A percentile compares a stretch with the other conserved stretches of the same genome.
These are phyloP conservation scores for Andrena marginata DNA, from an alignment of 2,888 invertebrate genomes.

Conservation along the genomic window DNA sequence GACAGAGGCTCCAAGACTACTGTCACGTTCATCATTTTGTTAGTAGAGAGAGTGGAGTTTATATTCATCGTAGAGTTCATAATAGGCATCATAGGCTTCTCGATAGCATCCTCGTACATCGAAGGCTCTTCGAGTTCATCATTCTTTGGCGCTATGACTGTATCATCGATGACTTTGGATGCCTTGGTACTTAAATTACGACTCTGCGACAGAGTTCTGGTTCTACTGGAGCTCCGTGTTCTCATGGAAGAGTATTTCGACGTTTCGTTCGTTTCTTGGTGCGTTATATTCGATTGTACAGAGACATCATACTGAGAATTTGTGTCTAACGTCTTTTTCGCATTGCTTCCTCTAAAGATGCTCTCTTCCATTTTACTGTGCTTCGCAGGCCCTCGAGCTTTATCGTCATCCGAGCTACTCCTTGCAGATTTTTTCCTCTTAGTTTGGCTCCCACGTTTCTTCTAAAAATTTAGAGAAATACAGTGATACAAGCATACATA, in stretches of 20 bases:
- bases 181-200: slow-evolving; percentile 14
- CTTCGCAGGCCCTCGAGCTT: slow-evolving; percentile 66
- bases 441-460: slow-evolving; percentile 41
- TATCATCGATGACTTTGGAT: slow-evolving; percentile 56
- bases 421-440: slow-evolving; percentile 70
- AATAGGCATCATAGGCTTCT: slow-evolving; percentile 76
- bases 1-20: slow-evolving; percentile 77
- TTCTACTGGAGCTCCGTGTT: slow-evolving; percentile 27
- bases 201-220: slow-evolving; percentile 41
- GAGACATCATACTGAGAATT: slow-evolving; percentile 21
- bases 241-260: background rate
- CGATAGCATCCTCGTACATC: slow-evolving; percentile 82
- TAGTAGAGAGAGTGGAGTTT: slow-evolving; percentile 67
- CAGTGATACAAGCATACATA: background rate
- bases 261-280: background rate
- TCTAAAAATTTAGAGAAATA: slow-evolving; percentile 36
- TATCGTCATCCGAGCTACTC: slow-evolving; percentile 79
- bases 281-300: background rate
- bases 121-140: slow-evolving; percentile 78
- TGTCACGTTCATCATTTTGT: slow-evolving; percentile 77
- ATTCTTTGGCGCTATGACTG: slow-evolving; percentile 52
- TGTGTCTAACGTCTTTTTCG: background rate
- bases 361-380: slow-evolving; percentile 63
- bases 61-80: slow-evolving; percentile 83
- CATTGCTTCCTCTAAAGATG: background rate